These are phyloP conservation scores for Thamnophis sirtalis DNA, from an alignment of 2,113 vertebrate species.

Conservation along the genomic window DNA sequence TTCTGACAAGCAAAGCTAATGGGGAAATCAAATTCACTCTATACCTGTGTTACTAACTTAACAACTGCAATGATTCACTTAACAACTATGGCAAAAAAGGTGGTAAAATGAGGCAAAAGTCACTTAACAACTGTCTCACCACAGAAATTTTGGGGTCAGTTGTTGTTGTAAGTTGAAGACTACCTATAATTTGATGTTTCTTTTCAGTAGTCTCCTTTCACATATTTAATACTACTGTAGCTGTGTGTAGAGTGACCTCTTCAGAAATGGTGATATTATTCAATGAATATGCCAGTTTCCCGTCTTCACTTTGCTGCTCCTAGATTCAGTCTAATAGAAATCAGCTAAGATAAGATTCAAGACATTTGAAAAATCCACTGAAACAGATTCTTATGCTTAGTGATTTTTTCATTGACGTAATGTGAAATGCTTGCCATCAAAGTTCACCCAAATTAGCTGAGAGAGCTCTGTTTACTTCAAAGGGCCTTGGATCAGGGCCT, in stretches of 20 bases:
- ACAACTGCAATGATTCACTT: background rate
- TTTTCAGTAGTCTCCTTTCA: background rate
- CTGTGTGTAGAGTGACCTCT: background rate
- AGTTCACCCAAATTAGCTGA: background rate
- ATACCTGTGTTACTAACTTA: background rate
- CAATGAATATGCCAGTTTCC: background rate
- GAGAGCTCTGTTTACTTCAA: conserved; percentile 14
- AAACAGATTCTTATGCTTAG: background rate
- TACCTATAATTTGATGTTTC: background rate
- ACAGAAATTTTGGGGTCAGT: background rate
- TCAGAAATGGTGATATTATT: background rate
- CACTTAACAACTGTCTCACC: background rate
- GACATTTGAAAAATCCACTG: background rate
- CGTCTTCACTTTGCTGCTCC: background rate
- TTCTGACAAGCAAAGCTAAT: background rate
- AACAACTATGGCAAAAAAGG: background rate
- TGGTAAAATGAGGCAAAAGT: background rate
- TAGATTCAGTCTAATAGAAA: conserved; percentile 15
- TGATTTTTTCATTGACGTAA: background rate
- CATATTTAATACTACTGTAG: background rate
- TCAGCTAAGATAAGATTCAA: background rate
- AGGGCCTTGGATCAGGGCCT: conserved; percentile 11
- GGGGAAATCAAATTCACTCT: background rate
- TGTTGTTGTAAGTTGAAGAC: background rate
- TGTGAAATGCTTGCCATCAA: conserved; percentile 5